These are phyloP conservation scores for Aelia acuminata DNA, from an alignment of 2,888 invertebrate genomes.

Conservation along the genomic window DNA sequence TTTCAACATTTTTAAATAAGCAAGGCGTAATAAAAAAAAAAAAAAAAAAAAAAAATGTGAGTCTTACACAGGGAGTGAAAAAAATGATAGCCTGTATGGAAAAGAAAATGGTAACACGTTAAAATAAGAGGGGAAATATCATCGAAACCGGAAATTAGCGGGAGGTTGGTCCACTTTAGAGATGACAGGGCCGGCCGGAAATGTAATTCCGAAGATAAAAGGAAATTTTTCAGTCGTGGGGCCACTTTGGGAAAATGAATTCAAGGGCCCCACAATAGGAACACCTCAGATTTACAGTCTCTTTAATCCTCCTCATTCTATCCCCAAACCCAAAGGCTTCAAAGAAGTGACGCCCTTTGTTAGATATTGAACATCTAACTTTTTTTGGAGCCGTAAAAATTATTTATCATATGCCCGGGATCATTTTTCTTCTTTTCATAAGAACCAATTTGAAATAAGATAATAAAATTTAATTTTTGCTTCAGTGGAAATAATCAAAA, in stretches of 20 bases:
- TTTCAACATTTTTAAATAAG: too few species aligned
- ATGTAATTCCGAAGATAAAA: conserved; percentile 46
- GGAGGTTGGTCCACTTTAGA: neutral
- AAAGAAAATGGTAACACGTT: neutral
- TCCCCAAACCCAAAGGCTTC: neutral
- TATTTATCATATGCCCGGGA: neutral
- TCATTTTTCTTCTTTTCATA: too few species aligned
- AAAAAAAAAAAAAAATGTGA: neutral
- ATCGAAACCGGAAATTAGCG: conserved; percentile 15
- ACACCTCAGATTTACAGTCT: conserved; percentile 33
- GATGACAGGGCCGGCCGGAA: neutral
- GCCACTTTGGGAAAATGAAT: conserved; percentile 38
- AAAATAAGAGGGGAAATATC: neutral
- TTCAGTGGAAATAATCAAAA: too few species aligned
- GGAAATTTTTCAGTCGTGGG: conserved; percentile 25
- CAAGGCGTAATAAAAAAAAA: too few species aligned
- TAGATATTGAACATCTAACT: too few species aligned
- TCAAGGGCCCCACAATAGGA: conserved; percentile 5
- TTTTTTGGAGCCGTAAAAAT: neutral
- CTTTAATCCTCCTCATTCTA: neutral
- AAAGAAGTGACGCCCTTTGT: neutral
- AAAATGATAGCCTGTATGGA: neutral
- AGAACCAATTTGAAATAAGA: too few species aligned
- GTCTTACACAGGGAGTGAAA: neutral
- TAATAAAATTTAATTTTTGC: too few species aligned